Conservation (phyloP, 2,888 invertebrate genomes). For the Tachina grossa region DNA sequence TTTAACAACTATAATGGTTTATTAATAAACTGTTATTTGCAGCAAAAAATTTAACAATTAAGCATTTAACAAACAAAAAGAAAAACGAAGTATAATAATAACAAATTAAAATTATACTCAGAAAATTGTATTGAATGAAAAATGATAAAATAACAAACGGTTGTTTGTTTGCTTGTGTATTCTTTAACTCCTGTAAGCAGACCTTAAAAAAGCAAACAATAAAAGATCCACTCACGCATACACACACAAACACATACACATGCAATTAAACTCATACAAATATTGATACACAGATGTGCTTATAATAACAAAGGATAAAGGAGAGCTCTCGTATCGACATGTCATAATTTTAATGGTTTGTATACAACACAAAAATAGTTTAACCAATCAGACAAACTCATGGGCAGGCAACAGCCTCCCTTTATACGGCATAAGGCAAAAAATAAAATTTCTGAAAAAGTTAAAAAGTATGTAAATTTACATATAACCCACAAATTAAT, state of each 20-base stretch:
- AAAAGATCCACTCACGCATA: background rate
- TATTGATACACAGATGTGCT: background rate
- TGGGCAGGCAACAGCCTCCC: background rate
- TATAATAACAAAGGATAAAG: constrained; percentile 31
- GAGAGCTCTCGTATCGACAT: constrained; percentile 53
- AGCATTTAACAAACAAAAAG: background rate
- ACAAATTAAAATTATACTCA: constrained; percentile 11
- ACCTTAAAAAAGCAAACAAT: constrained; percentile 23
- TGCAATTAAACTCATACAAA: background rate
- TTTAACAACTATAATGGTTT: background rate
- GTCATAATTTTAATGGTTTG: constrained; percentile 66
- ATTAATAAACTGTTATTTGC: constrained; percentile 32
- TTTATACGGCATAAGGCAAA: background rate
- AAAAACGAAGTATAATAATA: background rate
- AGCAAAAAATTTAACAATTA: constrained; percentile 17
- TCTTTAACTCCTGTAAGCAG: constrained; percentile 18
- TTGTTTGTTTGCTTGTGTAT: background rate
- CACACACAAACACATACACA: background rate
- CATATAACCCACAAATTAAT: background rate
- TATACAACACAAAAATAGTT: constrained; percentile 19
- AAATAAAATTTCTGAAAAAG: background rate
- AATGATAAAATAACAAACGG: constrained; percentile 58
- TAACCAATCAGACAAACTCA: constrained; percentile 20
- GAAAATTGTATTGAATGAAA: constrained; percentile 40
- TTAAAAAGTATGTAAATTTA: background rate